Conservation (phyloP, 1,140 invertebrate genomes). For the Armadillidium nasatum region DNA sequence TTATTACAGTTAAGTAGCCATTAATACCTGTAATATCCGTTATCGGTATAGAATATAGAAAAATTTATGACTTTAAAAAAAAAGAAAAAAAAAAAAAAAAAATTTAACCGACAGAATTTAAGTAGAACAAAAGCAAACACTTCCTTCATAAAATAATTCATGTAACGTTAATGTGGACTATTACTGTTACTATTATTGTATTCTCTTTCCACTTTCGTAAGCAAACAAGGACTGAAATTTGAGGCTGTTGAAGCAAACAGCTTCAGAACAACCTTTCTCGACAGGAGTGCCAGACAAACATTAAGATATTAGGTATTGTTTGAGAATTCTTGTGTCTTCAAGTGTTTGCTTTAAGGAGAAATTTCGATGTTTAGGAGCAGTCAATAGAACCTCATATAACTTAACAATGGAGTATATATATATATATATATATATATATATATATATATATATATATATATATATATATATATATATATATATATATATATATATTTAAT, state of each 20-base stretch:
- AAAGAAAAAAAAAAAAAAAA: too few relatives aligned
- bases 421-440: too few relatives aligned
- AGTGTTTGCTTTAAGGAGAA: neutral
- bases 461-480: too few relatives aligned
- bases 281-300: neutral
- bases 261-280: conserved; percentile 1
- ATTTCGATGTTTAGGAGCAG: neutral
- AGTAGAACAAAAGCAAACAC: neutral
- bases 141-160: neutral
- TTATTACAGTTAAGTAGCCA: too few relatives aligned
- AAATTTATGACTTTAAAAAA: too few relatives aligned
- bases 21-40: too few relatives aligned
- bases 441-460: too few relatives aligned
- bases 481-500: too few relatives aligned
- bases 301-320: conserved; percentile 6
- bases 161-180: neutral
- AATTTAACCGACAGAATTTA: too few relatives aligned
- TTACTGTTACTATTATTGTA: conserved; percentile 4
- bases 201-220: neutral
- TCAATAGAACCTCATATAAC: neutral
- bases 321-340: neutral
- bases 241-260: conserved; percentile 4
- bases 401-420: too few relatives aligned
- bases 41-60: too few relatives aligned
- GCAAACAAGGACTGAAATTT: neutral